These are phyloP conservation scores for Numenius phaeopus DNA, from an alignment of 2,797 vertebrate genomes.

Conservation along the genomic window DNA sequence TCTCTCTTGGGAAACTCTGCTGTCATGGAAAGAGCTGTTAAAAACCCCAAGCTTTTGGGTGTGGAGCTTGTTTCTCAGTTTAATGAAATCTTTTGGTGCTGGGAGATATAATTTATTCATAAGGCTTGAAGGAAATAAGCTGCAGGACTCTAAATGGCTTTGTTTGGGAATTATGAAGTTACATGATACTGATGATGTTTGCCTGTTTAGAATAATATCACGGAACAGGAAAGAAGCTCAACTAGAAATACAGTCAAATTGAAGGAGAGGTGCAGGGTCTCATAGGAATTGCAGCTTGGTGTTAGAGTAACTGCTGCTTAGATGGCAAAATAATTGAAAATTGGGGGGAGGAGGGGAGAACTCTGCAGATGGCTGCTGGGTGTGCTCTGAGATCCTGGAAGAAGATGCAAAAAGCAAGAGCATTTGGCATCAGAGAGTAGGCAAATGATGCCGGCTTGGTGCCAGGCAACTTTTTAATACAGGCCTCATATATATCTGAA, in stretches of 20 bases:
- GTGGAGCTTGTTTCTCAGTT: neutral
- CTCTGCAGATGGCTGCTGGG: conserved; percentile 50
- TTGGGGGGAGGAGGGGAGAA: neutral
- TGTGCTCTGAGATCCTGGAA: neutral
- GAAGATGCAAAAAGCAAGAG: conserved; percentile 1
- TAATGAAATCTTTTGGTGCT: neutral
- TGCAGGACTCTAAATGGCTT: neutral
- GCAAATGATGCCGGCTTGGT: neutral
- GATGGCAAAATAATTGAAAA: neutral
- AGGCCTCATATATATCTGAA: neutral
- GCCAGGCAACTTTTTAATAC: conserved; percentile 15
- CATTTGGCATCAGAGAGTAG: conserved; percentile 14
- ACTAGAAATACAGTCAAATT: neutral
- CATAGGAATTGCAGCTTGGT: neutral
- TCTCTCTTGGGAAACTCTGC: neutral
- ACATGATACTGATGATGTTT: neutral
- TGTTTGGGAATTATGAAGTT: neutral
- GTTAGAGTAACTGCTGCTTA: neutral
- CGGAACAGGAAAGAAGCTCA: neutral
- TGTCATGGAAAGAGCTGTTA: neutral
- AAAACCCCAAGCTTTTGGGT: neutral
- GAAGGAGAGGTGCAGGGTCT: neutral
- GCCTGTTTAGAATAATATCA: neutral
- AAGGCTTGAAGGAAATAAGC: neutral
- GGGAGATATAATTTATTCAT: neutral